A percentile compares a stretch with the other conserved stretches of the same genome.
phyloP scores from a whole-genome alignment of 2,113 vertebrate species.

The Anseranas semipalmata region DNA sequence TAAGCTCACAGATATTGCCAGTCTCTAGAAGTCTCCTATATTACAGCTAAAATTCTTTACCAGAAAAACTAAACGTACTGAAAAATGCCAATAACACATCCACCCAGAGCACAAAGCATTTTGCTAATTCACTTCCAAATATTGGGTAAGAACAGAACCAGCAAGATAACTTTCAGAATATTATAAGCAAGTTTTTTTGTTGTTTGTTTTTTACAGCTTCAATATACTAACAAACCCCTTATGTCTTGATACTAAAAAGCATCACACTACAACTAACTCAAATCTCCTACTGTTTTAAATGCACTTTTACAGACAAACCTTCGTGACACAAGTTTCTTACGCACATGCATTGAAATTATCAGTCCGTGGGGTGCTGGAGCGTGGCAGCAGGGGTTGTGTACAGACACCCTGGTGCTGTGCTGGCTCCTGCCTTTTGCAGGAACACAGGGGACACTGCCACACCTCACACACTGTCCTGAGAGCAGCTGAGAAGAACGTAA shows the following conservation, averaged over 20 bases:
- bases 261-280: not conserved
- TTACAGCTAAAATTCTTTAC: not conserved
- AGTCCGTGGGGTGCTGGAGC: not conserved
- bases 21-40: not conserved
- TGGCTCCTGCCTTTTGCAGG: not conserved
- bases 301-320: not conserved
- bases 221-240: not conserved
- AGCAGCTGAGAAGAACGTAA: not conserved
- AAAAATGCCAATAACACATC: not conserved
- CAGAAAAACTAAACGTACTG: not conserved
- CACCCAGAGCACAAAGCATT: not conserved
- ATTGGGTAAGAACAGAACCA: not conserved
- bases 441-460: not conserved
- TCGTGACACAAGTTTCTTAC: not conserved
- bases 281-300: not conserved
- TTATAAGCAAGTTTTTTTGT: not conserved
- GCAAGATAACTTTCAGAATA: not conserved
- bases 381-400: fast-evolving
- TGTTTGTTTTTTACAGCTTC: not conserved
- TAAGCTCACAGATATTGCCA: not conserved
- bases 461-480: not conserved
- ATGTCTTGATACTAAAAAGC: not conserved
- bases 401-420: fast-evolving
- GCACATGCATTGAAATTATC: not conserved
- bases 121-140: not conserved